These are phyloP conservation scores for Apaloderma vittatum DNA, from an alignment of 2,113 vertebrate species.

Conservation along the genomic window DNA sequence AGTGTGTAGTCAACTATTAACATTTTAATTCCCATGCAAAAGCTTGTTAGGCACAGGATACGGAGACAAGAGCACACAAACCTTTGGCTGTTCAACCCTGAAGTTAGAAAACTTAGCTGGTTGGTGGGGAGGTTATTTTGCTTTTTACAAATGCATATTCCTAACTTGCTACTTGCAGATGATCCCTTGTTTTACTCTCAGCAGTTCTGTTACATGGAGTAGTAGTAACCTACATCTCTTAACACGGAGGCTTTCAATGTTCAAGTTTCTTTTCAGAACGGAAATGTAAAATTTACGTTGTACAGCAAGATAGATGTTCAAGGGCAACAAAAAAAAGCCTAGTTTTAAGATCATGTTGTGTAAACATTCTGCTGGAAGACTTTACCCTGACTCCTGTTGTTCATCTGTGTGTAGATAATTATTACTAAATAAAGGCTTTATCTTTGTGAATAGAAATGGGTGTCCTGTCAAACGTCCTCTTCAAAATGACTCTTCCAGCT, in stretches of 20 bases:
- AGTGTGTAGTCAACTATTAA: background rate
- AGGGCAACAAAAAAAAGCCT: background rate
- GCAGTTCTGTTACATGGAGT: background rate
- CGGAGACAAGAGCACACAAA: background rate
- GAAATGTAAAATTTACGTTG: background rate
- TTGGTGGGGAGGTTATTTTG: background rate
- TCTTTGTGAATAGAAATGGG: slow-evolving; percentile 65
- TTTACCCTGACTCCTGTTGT: slow-evolving; percentile 9
- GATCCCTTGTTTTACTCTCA: background rate
- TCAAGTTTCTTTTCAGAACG: background rate
- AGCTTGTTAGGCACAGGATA: background rate
- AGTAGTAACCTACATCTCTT: background rate
- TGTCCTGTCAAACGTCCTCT: slow-evolving; percentile 7
- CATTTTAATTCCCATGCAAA: background rate
- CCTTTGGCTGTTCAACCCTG: background rate
- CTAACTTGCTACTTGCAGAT: background rate
- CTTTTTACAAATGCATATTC: background rate
- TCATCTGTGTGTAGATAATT: slow-evolving; percentile 56
- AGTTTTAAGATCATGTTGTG: background rate
- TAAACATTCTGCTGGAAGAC: slow-evolving; percentile 21
- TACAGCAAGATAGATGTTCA: background rate
- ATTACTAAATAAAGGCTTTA: slow-evolving; percentile 70
- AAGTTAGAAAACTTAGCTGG: background rate
- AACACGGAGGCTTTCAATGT: slow-evolving; percentile 1
- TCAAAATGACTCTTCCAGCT: background rate